A percentile compares a stretch with the other conserved stretches of the same genome.
Conservation (phyloP, 1,140 invertebrate genomes). For the Drosophila orosa region DNA sequence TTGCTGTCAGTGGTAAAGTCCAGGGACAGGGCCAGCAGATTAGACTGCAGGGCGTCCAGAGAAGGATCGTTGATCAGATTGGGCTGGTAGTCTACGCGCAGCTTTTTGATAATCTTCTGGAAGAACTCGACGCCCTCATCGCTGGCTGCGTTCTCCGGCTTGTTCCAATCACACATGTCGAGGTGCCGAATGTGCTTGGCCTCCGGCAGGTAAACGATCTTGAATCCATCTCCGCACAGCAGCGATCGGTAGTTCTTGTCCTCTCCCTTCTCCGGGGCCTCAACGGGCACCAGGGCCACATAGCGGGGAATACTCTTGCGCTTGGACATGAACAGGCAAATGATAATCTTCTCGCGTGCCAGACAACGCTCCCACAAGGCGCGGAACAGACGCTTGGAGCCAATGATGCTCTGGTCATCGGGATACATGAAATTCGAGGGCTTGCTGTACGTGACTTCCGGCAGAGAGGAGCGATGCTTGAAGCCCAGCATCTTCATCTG, state of each 20-base stretch:
- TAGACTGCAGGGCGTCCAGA: constrained; percentile 69
- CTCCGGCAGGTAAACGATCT: constrained; percentile 76
- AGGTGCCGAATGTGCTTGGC: constrained; percentile 69
- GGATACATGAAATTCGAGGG: constrained; percentile 80
- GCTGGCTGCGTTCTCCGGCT: constrained; percentile 48
- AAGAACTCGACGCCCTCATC: constrained; percentile 65
- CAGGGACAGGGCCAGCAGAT: constrained; percentile 67
- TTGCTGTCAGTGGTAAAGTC: constrained; percentile 63
- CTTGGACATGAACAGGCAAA: constrained; percentile 78
- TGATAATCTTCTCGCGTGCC: constrained; percentile 73
- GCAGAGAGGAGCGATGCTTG: constrained; percentile 65
- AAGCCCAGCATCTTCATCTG: constrained; percentile 80
- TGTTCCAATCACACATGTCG: constrained; percentile 73
- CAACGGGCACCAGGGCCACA: constrained; percentile 69
- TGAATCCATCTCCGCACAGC: constrained; percentile 77
- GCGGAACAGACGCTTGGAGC: constrained; percentile 77
- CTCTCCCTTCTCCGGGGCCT: constrained; percentile 26
- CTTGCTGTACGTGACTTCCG: constrained; percentile 62
- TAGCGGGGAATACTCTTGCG: constrained; percentile 75
- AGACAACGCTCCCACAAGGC: constrained; percentile 79
- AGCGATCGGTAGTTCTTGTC: constrained; percentile 55
- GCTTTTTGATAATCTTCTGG: constrained; percentile 72
- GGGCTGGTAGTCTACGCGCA: constrained; percentile 73
- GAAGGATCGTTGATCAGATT: constrained; percentile 72
- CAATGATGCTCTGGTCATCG: constrained; percentile 71